Percentiles rank a stretch among this genome's conserved stretches.
These are phyloP conservation scores for Nematolebias whitei DNA, from an alignment of 2,113 vertebrate genomes.

Conservation along the genomic window DNA sequence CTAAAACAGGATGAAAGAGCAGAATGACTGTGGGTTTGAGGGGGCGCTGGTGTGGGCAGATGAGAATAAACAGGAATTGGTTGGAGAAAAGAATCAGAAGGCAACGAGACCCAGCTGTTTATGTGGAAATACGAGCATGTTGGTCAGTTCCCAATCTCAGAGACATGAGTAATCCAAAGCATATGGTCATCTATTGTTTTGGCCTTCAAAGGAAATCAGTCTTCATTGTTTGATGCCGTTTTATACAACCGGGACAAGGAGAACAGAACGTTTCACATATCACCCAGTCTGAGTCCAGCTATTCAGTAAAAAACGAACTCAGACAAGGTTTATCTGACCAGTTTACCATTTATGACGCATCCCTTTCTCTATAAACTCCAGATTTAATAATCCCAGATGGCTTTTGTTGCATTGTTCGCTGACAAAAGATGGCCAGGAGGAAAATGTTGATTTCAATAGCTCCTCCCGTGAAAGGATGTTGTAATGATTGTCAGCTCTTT, in stretches of 20 bases:
- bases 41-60: not conserved
- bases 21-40: conserved; percentile 2
- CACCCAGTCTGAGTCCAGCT: not conserved
- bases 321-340: not conserved
- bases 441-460: conserved; percentile 31
- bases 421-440: conserved; percentile 36
- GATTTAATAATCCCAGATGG: conserved; percentile 39
- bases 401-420: conserved; percentile 19
- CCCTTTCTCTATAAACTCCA: conserved; percentile 15
- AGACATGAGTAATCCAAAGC: conserved; percentile 58
- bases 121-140: conserved; percentile 10
- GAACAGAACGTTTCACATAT: not conserved
- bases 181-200: conserved; percentile 53
- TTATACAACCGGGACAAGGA: conserved; percentile 26
- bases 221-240: conserved; percentile 36
- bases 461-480: conserved; percentile 16
- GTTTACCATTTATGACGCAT: not conserved
- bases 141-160: conserved; percentile 63
- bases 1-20: conserved; percentile 17
- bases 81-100: conserved; percentile 10
- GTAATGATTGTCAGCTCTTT: conserved; percentile 38
- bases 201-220: conserved; percentile 45
- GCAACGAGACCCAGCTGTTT: conserved; percentile 53
- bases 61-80: conserved; percentile 10
- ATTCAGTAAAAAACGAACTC: conserved; percentile 14